A percentile compares a stretch with the other conserved stretches of the same genome.
Conservation (phyloP, 2,888 invertebrate species). For the Dendrolimus houi region DNA sequence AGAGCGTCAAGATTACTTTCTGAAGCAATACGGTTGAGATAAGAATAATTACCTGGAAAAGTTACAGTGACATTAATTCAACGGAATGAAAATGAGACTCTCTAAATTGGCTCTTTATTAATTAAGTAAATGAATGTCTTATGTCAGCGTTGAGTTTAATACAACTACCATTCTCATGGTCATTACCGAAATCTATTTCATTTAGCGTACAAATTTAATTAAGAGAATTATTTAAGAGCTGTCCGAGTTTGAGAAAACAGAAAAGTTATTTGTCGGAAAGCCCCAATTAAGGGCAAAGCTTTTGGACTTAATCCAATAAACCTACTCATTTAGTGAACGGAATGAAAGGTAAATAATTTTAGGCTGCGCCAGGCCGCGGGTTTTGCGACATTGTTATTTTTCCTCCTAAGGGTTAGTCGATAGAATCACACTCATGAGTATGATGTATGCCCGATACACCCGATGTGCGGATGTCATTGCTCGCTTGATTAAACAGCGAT, state of each 20-base stretch:
- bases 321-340: constrained; percentile 70
- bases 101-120: constrained; percentile 6
- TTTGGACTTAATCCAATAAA: constrained; percentile 75
- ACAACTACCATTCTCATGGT: constrained; percentile 20
- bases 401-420: constrained; percentile 26
- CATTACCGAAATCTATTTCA: constrained; percentile 39
- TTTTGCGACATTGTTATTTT: constrained; percentile 37
- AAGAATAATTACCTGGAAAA: not conserved
- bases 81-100: not conserved
- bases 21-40: not conserved
- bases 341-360: constrained; percentile 73
- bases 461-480: not conserved
- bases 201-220: constrained; percentile 60
- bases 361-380: constrained; percentile 36
- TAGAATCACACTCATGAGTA: constrained; percentile 7
- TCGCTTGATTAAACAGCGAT: constrained; percentile 29
- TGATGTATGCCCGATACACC: not conserved
- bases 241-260: constrained; percentile 70
- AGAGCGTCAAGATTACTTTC: too few species aligned
- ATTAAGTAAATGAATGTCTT: constrained; percentile 14
- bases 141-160: constrained; percentile 13
- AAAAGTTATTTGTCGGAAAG: constrained; percentile 72
- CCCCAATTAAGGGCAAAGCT: constrained; percentile 73
- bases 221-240: constrained; percentile 65
- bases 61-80: not conserved